Percentiles rank a stretch among this genome's conserved stretches.
Evolutionary conservation across 2,113 vertebrate genomes (phyloP).

Genomic region (Caranx melampygus): DNA sequence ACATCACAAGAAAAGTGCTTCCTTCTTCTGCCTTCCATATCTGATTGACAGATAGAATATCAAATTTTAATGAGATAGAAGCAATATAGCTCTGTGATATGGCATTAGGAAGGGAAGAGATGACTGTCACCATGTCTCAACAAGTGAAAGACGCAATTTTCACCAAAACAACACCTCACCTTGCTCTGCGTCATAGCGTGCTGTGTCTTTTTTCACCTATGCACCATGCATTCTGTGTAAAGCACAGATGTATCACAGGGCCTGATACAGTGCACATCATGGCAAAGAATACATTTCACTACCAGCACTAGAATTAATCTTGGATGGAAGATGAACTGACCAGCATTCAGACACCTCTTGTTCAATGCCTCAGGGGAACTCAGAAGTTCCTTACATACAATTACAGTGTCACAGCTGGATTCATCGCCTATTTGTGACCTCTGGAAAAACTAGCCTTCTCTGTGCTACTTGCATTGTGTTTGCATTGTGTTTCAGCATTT

Average conservation of each 20-base stretch:
- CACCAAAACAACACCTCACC: background rate
- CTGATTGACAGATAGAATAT: conserved; percentile 71
- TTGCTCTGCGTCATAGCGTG: background rate
- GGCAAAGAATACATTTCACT: background rate
- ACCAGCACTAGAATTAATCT: background rate
- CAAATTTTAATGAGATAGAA: conserved; percentile 68
- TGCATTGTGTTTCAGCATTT: too few relatives aligned
- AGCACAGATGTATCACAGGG: background rate
- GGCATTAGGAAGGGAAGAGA: conserved; percentile 13
- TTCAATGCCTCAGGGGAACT: too few relatives aligned
- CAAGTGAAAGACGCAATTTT: conserved; percentile 25
- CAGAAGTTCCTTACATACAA: too few relatives aligned
- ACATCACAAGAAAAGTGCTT: conserved; percentile 48
- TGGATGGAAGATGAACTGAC: too few relatives aligned
- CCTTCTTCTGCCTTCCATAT: conserved; percentile 43
- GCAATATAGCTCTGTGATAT: conserved; percentile 12
- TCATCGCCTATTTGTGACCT: too few relatives aligned
- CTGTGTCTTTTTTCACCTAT: background rate
- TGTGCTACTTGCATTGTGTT: too few relatives aligned
- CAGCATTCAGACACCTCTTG: background rate
- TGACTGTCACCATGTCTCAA: conserved; percentile 15
- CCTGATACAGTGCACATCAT: background rate
- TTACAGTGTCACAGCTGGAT: too few relatives aligned
- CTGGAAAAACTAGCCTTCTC: too few relatives aligned
- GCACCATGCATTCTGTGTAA: background rate